A percentile compares a stretch with the other conserved stretches of the same genome.
Evolutionary conservation across 2,113 vertebrate genomes (phyloP).

Genomic region (Poeciliopsis prolifica): DNA sequence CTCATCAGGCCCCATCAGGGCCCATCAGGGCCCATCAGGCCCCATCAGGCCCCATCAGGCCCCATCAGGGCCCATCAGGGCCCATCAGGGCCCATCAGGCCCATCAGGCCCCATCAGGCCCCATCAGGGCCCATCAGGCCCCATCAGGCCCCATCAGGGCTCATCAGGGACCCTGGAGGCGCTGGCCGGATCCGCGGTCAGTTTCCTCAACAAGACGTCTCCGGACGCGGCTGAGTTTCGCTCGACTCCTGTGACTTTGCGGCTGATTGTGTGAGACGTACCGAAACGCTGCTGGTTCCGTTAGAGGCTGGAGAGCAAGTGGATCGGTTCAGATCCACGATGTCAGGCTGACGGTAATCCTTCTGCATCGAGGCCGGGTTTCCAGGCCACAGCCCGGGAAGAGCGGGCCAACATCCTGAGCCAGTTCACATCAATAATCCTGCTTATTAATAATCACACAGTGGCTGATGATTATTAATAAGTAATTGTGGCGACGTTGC

Average conservation of each 20-base stretch:
- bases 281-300: slow-evolving; percentile 20
- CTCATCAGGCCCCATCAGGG: no score
- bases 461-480: not conserved
- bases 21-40: slow-evolving; percentile 27
- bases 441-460: not conserved
- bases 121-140: slow-evolving; percentile 56
- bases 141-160: slow-evolving; percentile 41
- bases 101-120: slow-evolving; percentile 42
- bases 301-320: slow-evolving; percentile 11
- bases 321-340: slow-evolving; percentile 24
- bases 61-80: slow-evolving; percentile 38
- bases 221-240: slow-evolving; percentile 31
- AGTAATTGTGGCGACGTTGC: not conserved
- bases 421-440: not conserved
- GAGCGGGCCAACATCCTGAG: not conserved
- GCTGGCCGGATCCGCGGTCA: slow-evolving; percentile 47
- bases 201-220: slow-evolving; percentile 50
- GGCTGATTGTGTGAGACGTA: slow-evolving; percentile 30
- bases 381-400: not conserved
- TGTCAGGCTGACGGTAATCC: slow-evolving; percentile 13
- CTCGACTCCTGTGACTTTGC: slow-evolving; percentile 51
- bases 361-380: not conserved
- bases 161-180: slow-evolving; percentile 43
- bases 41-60: not conserved
- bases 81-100: slow-evolving; percentile 3